phyloP scores from a whole-genome alignment of 2,797 vertebrate species.

The Gobionotothen gibberifrons region DNA sequence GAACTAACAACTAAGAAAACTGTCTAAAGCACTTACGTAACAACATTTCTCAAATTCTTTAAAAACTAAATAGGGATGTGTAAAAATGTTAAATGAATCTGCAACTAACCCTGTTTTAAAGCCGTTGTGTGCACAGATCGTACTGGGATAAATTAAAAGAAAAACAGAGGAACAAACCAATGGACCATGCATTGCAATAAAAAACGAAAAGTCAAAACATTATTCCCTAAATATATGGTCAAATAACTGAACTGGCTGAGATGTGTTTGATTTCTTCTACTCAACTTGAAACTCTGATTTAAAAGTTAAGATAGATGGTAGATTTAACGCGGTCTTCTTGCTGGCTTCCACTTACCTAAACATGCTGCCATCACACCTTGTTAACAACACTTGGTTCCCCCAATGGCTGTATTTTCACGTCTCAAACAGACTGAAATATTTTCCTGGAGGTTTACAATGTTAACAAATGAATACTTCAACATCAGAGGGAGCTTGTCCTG shows the following conservation, averaged over 20 bases:
- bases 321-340: constrained; percentile 17
- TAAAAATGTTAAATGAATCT: not conserved
- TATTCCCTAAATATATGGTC: not conserved
- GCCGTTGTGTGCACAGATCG: not conserved
- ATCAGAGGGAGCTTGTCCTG: not conserved
- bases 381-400: constrained; percentile 6
- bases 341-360: constrained; percentile 52
- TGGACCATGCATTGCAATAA: constrained; percentile 1
- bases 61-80: not conserved
- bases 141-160: constrained; percentile 20
- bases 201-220: constrained; percentile 18
- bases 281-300: not conserved
- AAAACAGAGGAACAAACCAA: constrained; percentile 15
- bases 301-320: not conserved
- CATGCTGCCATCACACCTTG: constrained; percentile 14
- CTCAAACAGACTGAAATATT: not conserved
- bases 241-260: constrained; percentile 2
- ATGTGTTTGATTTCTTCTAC: constrained; percentile 8
- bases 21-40: not conserved
- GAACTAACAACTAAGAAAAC: not conserved
- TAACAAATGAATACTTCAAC: not conserved
- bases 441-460: not conserved
- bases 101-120: constrained; percentile 17
- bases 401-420: constrained; percentile 17
- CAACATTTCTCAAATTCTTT: too few species aligned